Percentiles rank a stretch among this genome's conserved stretches.
Evolutionary conservation across 2,113 vertebrate genomes (phyloP).

Genomic region (Vanacampus margaritifer): DNA sequence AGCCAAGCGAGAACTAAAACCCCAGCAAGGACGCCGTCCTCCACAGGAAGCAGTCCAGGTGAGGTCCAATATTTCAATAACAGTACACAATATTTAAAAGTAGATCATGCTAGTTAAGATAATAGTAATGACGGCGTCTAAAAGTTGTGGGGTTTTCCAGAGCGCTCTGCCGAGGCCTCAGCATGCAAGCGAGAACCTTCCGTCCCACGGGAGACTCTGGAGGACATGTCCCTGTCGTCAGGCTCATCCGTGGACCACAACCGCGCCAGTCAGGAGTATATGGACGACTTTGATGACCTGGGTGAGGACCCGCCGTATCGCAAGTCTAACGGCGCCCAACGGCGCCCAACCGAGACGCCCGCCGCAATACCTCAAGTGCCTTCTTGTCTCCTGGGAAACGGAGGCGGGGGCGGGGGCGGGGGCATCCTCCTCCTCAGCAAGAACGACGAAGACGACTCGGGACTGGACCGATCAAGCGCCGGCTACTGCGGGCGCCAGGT

Average conservation of each 20-base stretch:
- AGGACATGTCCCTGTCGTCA: slow-evolving; percentile 94
- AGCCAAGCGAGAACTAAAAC: neutral
- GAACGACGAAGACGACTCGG: slow-evolving; percentile 51
- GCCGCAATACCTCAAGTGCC: neutral
- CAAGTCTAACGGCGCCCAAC: neutral
- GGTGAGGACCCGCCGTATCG: slow-evolving; percentile 28
- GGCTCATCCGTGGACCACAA: slow-evolving; percentile 89
- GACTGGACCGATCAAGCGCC: slow-evolving; percentile 47
- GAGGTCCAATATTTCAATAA: neutral
- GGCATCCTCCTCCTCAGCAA: slow-evolving; percentile 54
- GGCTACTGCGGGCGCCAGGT: slow-evolving; percentile 43
- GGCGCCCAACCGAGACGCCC: neutral
- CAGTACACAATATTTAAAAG: no score
- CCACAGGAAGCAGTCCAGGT: slow-evolving; percentile 52
- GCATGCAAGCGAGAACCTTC: slow-evolving; percentile 55
- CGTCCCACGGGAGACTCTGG: slow-evolving; percentile 79
- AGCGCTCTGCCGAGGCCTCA: slow-evolving; percentile 24
- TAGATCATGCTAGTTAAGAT: no score
- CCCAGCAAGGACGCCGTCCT: slow-evolving; percentile 28
- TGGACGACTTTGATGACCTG: slow-evolving; percentile 86
- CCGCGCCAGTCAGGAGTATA: slow-evolving; percentile 91
- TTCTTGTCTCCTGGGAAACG: slow-evolving; percentile 41
- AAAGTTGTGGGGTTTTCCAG: slow-evolving; percentile 1
- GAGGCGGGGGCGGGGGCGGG: slow-evolving; percentile 40
- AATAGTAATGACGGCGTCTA: no score